Base-by-base conservation (phyloP, 2,797 vertebrate species). In the Lepilemur septentrionalis region DNA sequence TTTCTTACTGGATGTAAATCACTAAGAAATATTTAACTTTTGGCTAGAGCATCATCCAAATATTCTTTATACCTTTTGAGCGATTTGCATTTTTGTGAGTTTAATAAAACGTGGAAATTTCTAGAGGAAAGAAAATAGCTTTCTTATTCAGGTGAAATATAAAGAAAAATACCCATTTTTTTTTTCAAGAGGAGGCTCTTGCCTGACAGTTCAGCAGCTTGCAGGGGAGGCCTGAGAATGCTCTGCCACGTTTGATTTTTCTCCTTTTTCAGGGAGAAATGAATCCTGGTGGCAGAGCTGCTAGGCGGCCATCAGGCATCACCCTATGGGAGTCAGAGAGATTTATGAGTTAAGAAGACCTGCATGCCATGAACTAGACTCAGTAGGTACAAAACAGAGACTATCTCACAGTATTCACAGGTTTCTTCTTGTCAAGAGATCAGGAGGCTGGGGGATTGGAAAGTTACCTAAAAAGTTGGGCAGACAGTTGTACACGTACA, bases 181-280 rank as follows among this genome's bases (percentile, higher is more conserved):
- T 67, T 70, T 43, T 52, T 78, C 0, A 41, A 61, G 84, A 57
- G 46, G 41, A 15, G 0, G 46, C 55, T 92, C 28, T 52, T 84
- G 78, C 38, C 43, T 72, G 90, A 92, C 52, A 95, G 38, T 82
- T 73, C 15, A 55, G 72, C 14, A 43, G 9, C 17, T 35, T 46
- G 3, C 35, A 25, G 18, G 41, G 52, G 20, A 91, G 79, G 11
- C 32, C 78, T 41, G 20, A 83, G 35, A 23, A 43, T 15, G n/a
- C 48, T 17, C 65, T 87, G 93, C 43, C 85, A 89, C 87, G 73
- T 59, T 91, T 85, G n/a, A 91, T 93, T 96, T 96, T 96, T 95
- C 80, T 97, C 63, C 78, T 73, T 75, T 81, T 90, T 72, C 22
- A 23, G 57, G 55, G 48, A 81, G n/a, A 90, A 81, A 70, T 59